phyloP scores from a whole-genome alignment of 2,113 vertebrate species.

The Hemicordylus capensis region DNA sequence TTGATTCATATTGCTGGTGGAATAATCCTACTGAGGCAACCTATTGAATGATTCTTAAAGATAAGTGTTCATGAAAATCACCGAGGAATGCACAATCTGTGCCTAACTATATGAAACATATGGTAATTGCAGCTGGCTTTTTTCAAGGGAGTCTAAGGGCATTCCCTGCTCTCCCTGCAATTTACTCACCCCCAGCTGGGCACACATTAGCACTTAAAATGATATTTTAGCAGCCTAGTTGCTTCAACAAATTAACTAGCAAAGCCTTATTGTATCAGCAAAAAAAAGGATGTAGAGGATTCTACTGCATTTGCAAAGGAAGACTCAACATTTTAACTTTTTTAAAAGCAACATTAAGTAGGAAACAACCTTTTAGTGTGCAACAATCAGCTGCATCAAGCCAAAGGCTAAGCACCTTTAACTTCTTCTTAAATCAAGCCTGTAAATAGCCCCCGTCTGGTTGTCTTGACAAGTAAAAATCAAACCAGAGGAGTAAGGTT shows the following conservation, averaged over 20 bases:
- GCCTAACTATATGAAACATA: constrained; percentile 24
- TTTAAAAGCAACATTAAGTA: not conserved
- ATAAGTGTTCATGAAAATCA: constrained; percentile 21
- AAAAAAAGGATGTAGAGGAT: not conserved
- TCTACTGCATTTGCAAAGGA: not conserved
- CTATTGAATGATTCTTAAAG: constrained; percentile 15
- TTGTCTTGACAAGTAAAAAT: not conserved
- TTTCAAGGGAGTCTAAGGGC: constrained; percentile 18
- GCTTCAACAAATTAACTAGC: not conserved
- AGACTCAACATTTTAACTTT: not conserved
- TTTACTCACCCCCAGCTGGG: not conserved
- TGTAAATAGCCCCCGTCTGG: not conserved
- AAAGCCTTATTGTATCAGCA: not conserved
- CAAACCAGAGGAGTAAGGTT: not conserved
- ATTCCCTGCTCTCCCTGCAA: constrained; percentile 9
- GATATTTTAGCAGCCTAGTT: not conserved
- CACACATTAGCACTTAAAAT: not conserved
- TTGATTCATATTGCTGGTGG: not conserved
- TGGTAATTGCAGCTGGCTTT: constrained; percentile 21
- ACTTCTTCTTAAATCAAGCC: not conserved
- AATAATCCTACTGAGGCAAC: constrained; percentile 13
- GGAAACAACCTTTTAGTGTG: not conserved
- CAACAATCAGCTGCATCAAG: not conserved
- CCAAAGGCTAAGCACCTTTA: not conserved
- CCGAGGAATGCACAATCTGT: constrained; percentile 18